Evolutionary conservation across 1,140 invertebrate species (phyloP).

Genomic region (Heterodera schachtii): DNA sequence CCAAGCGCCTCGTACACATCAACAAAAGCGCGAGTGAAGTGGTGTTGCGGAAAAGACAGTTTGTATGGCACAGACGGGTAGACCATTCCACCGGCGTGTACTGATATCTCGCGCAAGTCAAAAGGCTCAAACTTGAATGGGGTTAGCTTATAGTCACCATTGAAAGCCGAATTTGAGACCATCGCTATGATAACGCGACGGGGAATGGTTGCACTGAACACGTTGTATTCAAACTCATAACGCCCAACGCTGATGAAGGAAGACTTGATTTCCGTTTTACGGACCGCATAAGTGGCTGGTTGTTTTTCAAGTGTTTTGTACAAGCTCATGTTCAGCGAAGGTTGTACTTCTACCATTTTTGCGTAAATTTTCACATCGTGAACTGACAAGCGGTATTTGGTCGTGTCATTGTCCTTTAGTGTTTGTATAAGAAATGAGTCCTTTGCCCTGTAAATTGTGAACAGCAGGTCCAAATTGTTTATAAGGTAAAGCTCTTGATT

Average conservation of each 20-base stretch:
- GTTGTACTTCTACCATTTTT: constrained; percentile 29
- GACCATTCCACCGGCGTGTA: constrained; percentile 25
- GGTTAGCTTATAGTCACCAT: constrained; percentile 7
- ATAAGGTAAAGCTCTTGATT: constrained; percentile 36
- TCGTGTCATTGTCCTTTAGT: background rate
- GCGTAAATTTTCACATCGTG: constrained; percentile 16
- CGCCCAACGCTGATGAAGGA: constrained; percentile 27
- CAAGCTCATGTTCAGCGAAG: constrained; percentile 31
- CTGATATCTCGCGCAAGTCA: constrained; percentile 24
- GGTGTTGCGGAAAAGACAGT: constrained; percentile 21
- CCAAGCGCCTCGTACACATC: constrained; percentile 32
- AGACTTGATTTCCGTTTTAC: constrained; percentile 30
- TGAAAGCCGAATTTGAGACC: constrained; percentile 4
- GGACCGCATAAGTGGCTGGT: constrained; percentile 28
- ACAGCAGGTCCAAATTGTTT: constrained; percentile 33
- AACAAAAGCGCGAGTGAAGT: constrained; percentile 26
- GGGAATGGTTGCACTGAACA: constrained; percentile 23
- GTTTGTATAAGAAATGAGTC: constrained; percentile 32
- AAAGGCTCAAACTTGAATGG: constrained; percentile 35
- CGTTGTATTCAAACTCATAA: constrained; percentile 27
- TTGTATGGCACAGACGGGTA: constrained; percentile 34
- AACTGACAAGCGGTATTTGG: background rate
- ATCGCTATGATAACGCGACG: background rate
- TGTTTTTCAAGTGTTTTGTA: background rate
- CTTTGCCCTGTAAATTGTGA: constrained; percentile 28